Percentiles rank a stretch among this genome's conserved stretches.
phyloP scores from a whole-genome alignment of 2,113 vertebrate species.

The Crotalus tigris region DNA sequence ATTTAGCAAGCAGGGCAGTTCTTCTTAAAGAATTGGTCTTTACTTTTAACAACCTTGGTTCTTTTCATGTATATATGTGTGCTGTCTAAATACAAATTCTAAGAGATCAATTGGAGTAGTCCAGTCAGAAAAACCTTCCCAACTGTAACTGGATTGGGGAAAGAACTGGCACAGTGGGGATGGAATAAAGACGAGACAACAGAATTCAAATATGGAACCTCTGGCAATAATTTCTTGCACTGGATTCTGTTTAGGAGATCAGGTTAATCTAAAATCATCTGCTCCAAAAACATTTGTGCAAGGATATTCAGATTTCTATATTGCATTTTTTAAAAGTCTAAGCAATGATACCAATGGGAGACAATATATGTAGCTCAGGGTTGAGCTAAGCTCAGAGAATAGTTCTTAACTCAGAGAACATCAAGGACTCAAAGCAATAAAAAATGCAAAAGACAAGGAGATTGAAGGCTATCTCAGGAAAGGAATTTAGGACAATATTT shows the following conservation, averaged over 20 bases:
- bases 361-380: too few species aligned
- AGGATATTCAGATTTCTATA: background rate
- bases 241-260: background rate
- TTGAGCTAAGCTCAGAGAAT: too few species aligned
- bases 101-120: background rate
- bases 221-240: background rate
- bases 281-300: rapidly evolving
- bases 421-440: background rate
- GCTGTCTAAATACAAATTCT: background rate
- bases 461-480: background rate
- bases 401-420: too few species aligned
- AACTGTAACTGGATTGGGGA: too few species aligned
- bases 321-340: slow-evolving; percentile 26
- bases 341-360: too few species aligned
- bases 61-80: background rate
- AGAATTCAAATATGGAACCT: background rate
- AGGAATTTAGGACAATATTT: background rate
- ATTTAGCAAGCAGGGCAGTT: background rate
- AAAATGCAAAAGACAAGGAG: background rate
- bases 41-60: background rate
- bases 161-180: too few species aligned
- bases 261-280: slow-evolving; percentile 28
- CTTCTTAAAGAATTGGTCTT: background rate
- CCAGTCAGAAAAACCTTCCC: background rate
- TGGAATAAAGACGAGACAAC: background rate